phyloP scores from a whole-genome alignment of 2,797 vertebrate genomes.

The Stomatorhinus walkeri region DNA sequence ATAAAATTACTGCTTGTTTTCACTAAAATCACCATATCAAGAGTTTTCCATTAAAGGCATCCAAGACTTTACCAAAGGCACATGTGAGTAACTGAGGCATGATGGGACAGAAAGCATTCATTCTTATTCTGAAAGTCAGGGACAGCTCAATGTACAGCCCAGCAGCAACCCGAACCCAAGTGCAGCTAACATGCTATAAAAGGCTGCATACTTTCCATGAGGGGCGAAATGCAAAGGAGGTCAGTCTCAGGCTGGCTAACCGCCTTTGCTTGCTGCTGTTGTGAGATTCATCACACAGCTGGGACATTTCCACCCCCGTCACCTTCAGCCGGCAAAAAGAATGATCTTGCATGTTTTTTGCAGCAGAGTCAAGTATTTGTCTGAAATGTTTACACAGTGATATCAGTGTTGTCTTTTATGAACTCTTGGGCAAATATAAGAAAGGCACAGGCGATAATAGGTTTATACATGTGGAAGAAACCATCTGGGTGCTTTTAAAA shows the following conservation, averaged over 20 bases:
- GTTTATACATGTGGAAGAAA: neutral
- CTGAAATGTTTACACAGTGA: neutral
- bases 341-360: neutral
- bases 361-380: neutral
- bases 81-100: neutral
- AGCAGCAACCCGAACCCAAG: too few species aligned
- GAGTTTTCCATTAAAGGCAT: constrained; percentile 3
- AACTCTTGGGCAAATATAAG: neutral
- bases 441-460: neutral
- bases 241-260: neutral
- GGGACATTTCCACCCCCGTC: neutral
- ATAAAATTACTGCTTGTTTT: constrained; percentile 12
- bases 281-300: constrained; percentile 6
- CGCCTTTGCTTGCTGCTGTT: neutral
- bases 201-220: neutral
- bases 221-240: neutral
- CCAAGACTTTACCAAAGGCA: constrained; percentile 8
- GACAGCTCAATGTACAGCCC: neutral
- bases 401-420: neutral
- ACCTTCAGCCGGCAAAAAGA: neutral
- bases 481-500: neutral
- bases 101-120: neutral
- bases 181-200: neutral
- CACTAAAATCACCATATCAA: neutral
- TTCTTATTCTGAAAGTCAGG: neutral